Conservation (phyloP, 2,113 vertebrate species). For the Laterallus jamaicensis region DNA sequence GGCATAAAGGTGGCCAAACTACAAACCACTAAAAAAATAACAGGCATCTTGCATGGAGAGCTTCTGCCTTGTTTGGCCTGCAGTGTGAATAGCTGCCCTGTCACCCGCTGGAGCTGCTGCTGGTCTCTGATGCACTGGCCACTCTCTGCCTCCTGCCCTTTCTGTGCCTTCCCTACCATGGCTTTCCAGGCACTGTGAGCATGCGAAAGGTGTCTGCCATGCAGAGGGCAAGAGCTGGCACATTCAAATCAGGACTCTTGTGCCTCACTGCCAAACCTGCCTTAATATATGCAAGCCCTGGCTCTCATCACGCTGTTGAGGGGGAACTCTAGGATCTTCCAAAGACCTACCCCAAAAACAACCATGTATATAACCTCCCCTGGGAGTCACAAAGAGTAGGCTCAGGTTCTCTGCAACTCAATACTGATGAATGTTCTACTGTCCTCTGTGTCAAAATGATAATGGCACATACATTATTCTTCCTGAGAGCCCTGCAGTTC, state of each 20-base stretch:
- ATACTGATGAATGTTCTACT: background rate
- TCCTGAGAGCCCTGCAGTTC: background rate
- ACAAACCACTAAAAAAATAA: background rate
- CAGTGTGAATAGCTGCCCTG: background rate
- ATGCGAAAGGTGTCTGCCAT: background rate
- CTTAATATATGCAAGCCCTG: background rate
- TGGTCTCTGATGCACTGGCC: background rate
- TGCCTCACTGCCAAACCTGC: background rate
- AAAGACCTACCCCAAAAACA: background rate
- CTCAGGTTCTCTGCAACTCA: background rate
- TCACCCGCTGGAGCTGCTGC: background rate
- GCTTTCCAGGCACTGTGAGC: background rate
- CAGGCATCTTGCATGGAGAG: background rate
- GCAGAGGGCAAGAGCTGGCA: background rate
- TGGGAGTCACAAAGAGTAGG: background rate
- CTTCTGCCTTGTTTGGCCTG: background rate
- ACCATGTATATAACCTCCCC: background rate
- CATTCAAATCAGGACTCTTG: background rate
- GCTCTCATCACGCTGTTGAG: background rate
- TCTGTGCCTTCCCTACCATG: background rate
- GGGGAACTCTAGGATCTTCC: background rate
- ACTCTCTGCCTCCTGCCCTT: background rate
- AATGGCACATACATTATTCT: conserved; percentile 25
- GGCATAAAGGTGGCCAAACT: background rate
- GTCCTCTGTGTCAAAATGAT: background rate